Percentiles rank a stretch among this genome's conserved stretches.
Evolutionary conservation across 2,888 invertebrate genomes (phyloP).

Genomic region (Pomacea canaliculata): DNA sequence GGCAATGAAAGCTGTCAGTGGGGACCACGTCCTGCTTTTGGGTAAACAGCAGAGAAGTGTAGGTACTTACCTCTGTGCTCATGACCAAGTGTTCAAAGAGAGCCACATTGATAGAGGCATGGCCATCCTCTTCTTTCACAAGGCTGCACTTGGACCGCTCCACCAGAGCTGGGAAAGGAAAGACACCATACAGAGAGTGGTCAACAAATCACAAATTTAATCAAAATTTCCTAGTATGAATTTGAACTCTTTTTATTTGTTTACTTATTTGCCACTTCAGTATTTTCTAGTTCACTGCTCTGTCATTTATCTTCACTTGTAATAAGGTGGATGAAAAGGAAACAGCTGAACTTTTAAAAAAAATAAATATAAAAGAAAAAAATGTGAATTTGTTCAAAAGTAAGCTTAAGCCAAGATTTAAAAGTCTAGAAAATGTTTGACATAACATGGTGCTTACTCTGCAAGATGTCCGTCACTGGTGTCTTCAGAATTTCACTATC

Average conservation of each 20-base stretch:
- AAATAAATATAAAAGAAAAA: no score
- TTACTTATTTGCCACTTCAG: background rate
- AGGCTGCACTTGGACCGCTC: constrained; percentile 37
- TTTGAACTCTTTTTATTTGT: background rate
- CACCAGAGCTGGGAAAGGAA: constrained; percentile 35
- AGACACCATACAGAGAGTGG: background rate
- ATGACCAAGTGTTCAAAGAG: constrained; percentile 53
- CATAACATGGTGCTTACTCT: constrained; percentile 37
- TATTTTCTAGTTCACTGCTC: no score
- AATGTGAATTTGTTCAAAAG: no score
- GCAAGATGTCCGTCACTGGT: constrained; percentile 42
- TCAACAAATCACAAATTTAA: no score
- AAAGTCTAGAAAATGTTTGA: no score
- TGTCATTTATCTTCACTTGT: no score
- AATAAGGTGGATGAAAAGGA: no score
- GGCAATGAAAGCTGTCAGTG: no score
- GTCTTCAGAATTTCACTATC: constrained; percentile 51
- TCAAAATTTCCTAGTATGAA: background rate
- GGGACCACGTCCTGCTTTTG: no score
- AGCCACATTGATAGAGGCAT: constrained; percentile 43
- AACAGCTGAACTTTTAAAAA: no score
- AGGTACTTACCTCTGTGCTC: constrained; percentile 47
- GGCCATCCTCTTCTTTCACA: constrained; percentile 31
- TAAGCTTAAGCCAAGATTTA: no score
- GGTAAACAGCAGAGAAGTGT: background rate